Base-by-base conservation (phyloP, 92 coral and sea anemone genomes). In the Heliopora coerulea region DNA sequence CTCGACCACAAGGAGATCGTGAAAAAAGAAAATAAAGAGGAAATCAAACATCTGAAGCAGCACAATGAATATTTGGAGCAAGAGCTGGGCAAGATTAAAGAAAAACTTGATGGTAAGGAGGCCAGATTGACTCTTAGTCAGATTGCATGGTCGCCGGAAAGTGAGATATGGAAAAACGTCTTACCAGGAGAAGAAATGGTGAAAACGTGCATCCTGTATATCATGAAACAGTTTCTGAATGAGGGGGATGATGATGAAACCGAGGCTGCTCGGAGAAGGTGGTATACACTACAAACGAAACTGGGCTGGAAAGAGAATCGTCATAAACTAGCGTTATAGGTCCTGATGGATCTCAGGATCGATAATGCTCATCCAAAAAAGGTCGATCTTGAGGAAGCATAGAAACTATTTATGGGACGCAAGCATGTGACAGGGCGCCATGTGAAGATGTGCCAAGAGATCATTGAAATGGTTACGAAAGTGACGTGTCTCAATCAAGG, bases 301-400 rank as follows among this genome's bases (percentile, higher is more conserved):
- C 27, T 67, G 8, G 23, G 37, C 0, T 67, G 74, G 74, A 23
- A 67, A 12, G 74, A 49, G 1, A 28, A 12, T 2, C 58, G 48
- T 67, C 74, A 67, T 33, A 67, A 33, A 67, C 0, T 0, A 5
- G 74, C 74, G n/a, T 15, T 67, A 35, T 24, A 17, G 31, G 9
- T 17, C 24, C 74, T 67, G 30, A 67, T 44, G 23, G 20, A 67
- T 18, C 58, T 67, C 23, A 44, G 74, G 34, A 2, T 2, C 5
- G 42, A 8, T 0, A 59, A 67, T 21, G 74, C 74, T 9, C 74
- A 67, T 29, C 74, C 74, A 11, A 9, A 24, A 3, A 7, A 25
- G 13, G 74, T 67, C 27, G 40, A 67, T 29, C 59, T 67, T 23
- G 74, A 67, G 59, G 74, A 17, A 11, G 74, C 74, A 14, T 44